Base-by-base conservation (phyloP, 2,797 vertebrate species). In the Salarias fasciatus region DNA sequence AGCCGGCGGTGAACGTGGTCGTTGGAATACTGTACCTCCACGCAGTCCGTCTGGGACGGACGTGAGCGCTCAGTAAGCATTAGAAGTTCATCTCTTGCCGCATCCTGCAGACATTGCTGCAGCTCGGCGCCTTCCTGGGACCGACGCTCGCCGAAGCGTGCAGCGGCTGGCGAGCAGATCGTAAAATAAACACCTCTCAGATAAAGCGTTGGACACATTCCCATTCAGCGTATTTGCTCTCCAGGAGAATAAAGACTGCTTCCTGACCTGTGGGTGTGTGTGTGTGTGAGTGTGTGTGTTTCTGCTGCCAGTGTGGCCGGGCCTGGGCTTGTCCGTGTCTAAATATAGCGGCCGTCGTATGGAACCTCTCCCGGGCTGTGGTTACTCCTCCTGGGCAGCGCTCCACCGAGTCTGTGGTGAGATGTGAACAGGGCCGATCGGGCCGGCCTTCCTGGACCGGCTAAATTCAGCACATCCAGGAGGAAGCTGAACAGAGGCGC, bases 301-400 rank as follows among this genome's bases (percentile, higher is more conserved):
- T 67, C 2, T 74, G 53, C 61, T 69, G 72, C 68, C 53, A 62
- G 58, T 77, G 79, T 59, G 75, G 81, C 67, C 53, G 12, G 54
- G 42, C 29, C 48, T 53, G 49, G 75, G 72, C 69, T 69, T 48
- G 77, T 76, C 75, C 53, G 7, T 53, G 70, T 82, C 80, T 85
- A 89, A 81, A 72, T 83, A 83, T 91, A 88, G 79, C 84, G 63
- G 28, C 50, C 68, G 79, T 83, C 85, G 80, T 72, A 77, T 78
- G 85, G 84, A 88, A 84, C 82, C 78, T 14, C 74, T 89, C 85
- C 83, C 86, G 72, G 55, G 74, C 63, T 74, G 86, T 79, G 89
- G 85, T 87, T 80, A 62, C 81, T 82, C 69, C 29, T 11, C 18
- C 24, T 63, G 79, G 83, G 77, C 82, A 54, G 78, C 65, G 78